phyloP scores from a whole-genome alignment of 2,888 invertebrate species.

The Brenthis ino region DNA sequence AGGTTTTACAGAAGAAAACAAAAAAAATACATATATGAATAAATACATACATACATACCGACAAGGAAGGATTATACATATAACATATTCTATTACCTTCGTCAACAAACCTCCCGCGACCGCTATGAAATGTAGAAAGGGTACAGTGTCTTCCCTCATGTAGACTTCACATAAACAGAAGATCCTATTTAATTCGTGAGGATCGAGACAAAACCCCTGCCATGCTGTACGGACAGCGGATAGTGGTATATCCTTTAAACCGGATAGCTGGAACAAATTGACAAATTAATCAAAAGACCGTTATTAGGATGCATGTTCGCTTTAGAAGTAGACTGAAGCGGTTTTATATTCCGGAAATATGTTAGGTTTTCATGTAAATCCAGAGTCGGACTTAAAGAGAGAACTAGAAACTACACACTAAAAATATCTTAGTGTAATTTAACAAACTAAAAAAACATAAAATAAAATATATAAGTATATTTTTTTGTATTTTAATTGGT shows the following conservation, averaged over 20 bases:
- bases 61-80: background rate
- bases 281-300: no score
- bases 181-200: conserved; percentile 85
- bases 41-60: background rate
- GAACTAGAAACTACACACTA: no score
- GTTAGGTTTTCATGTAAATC: no score
- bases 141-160: conserved; percentile 80
- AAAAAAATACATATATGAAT: background rate
- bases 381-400: no score
- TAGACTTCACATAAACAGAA: conserved; percentile 87
- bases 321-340: no score
- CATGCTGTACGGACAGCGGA: conserved; percentile 72
- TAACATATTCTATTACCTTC: conserved; percentile 68
- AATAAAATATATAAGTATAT: no score
- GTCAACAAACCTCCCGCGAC: conserved; percentile 87
- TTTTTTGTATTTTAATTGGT: no score
- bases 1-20: no score
- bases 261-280: conserved; percentile 52
- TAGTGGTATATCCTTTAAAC: conserved; percentile 64
- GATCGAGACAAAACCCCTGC: conserved; percentile 85
- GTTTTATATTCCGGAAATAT: no score
- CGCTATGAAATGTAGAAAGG: conserved; percentile 88
- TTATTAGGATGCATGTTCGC: no score
- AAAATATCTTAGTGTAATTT: no score
- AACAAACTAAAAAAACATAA: no score